Evolutionary conservation across 1,140 invertebrate genomes (phyloP), one percentile per base, ranked within the genome.

Genomic region (Drosophila lini): DNA sequence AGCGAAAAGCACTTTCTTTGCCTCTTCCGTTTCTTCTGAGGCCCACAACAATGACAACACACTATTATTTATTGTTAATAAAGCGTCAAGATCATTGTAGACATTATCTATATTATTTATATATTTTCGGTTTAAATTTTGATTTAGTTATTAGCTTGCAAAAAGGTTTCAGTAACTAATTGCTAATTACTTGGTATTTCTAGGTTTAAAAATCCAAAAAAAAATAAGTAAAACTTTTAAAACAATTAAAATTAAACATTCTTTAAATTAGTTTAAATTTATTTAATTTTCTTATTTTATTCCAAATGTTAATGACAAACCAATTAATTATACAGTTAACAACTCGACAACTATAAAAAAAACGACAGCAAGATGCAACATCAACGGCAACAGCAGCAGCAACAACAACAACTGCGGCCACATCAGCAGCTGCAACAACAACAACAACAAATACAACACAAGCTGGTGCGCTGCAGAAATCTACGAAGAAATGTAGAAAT

Each of bases 401-500:
- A 77, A 10, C 57, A 41, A 10, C 53, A 59, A 25, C 69, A 76
- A 10, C 75, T 61, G 9, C 75, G 52, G 3, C 56, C 59, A 6
- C 36, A 48, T 9, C 76, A 45, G 15, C 78, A 60, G 15, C 80
- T 62, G 11, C 65, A 78, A 19, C 55, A 65, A 11, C 67, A 47
- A 13, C 63, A 57, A 16, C 71, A 52, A 13, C 70, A 67, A 11
- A 47, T 50, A 36, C 71, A 81, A 48, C 74, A 70, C 55, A 70
- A 64, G 41, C 64, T 74, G 36, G 16, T 48, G 58, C 75, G 64
- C 58, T 64, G 70, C 70, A 77, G 81, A 80, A 83, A 79, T 73
- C 65, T 60, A 48, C 74, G 68, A 53, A 74, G 65, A 81, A 71
- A 67, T 55, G 61, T 69, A 36, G 63, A 78, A 64, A 53, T 79